Conservation (phyloP, 2,113 vertebrate species). For the Oceanodroma tethys region DNA sequence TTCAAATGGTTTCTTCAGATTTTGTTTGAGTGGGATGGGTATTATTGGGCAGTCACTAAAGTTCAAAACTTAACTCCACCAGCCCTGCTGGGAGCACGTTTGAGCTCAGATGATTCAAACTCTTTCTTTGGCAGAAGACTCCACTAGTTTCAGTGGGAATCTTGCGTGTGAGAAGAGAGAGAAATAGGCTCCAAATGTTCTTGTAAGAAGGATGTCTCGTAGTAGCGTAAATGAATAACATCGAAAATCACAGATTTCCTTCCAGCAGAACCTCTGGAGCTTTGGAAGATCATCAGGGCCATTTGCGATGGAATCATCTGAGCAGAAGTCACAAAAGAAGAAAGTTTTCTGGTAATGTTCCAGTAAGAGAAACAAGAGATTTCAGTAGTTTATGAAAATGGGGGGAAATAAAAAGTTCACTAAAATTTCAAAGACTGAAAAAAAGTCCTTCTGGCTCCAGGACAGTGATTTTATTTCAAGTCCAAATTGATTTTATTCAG, state of each 20-base stretch:
- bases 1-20: not conserved
- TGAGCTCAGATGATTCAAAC: not conserved
- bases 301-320: not conserved
- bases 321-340: not conserved
- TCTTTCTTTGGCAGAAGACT: not conserved
- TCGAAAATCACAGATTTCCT: not conserved
- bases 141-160: not conserved
- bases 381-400: not conserved
- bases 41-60: not conserved
- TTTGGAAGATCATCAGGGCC: not conserved
- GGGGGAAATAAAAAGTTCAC: not conserved
- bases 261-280: not conserved
- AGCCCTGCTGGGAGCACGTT: not conserved
- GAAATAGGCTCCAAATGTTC: slow-evolving; percentile 18
- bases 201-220: not conserved
- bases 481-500: not conserved
- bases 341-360: not conserved
- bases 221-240: not conserved
- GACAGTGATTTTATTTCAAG: not conserved
- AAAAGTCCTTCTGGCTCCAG: not conserved
- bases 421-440: not conserved
- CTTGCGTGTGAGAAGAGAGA: not conserved
- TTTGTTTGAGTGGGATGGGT: not conserved
- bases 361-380: not conserved
- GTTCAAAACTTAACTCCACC: not conserved